Evolutionary conservation across 2,888 invertebrate genomes (phyloP).

Genomic region (Trissolcus japonicus): DNA sequence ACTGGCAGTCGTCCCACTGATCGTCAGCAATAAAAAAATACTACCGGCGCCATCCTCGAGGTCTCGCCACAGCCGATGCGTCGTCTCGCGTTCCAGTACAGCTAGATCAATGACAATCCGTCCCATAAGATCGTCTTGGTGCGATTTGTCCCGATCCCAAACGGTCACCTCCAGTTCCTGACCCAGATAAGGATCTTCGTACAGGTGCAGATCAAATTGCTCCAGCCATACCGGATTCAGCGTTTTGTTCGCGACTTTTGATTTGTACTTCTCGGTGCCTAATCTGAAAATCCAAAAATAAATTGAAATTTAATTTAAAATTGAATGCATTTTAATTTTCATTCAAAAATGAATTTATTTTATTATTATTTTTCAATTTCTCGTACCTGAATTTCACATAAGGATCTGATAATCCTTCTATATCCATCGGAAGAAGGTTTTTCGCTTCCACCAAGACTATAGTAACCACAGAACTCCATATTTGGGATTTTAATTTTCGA

Average conservation of each 20-base stretch:
- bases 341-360: too few species aligned
- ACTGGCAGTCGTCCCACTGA: constrained; percentile 94
- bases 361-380: too few species aligned
- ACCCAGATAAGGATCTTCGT: constrained; percentile 88
- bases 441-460: constrained; percentile 97
- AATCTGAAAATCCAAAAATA: constrained; percentile 79
- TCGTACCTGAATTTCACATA: constrained; percentile 96
- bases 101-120: constrained; percentile 90
- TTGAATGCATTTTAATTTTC: too few species aligned
- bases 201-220: constrained; percentile 97
- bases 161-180: constrained; percentile 94
- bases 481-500: constrained; percentile 92
- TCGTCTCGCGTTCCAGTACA: constrained; percentile 89
- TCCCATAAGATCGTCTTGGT: constrained; percentile 92
- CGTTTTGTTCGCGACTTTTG: constrained; percentile 91
- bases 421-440: constrained; percentile 90
- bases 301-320: too few species aligned
- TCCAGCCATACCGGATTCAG: constrained; percentile 95
- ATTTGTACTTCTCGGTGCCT: constrained; percentile 98
- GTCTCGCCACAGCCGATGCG: constrained; percentile 92
- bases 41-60: constrained; percentile 93
- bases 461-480: constrained; percentile 98
- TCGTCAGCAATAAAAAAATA: constrained; percentile 92
- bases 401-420: constrained; percentile 92
- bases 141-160: constrained; percentile 90